Base-by-base conservation (phyloP, 2,113 vertebrate genomes). In the Isichthys henryi region DNA sequence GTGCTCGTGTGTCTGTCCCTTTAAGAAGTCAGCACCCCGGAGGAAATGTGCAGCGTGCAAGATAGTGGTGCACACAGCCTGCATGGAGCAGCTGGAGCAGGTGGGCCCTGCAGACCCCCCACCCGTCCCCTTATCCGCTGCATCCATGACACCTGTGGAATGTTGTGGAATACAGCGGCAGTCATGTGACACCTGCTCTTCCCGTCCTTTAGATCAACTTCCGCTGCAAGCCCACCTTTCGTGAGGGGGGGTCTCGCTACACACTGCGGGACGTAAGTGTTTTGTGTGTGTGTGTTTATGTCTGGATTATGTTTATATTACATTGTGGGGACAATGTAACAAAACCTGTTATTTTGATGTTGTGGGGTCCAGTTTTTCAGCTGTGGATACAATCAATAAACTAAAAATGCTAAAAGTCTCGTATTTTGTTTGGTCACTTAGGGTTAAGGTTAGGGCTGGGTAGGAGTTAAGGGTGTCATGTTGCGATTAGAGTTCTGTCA, bases 1-100 rank as follows among this genome's bases (percentile, higher is more conserved):
- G 82, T 48, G 82, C 90, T 2, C 88, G 77, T 93, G 11, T 90
- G 23, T 92, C 90, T 90, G 91, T 93, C 93, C 93, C 93, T 93
- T 95, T 94, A 95, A 99, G 98, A 99, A 98, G 96, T 99, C 98
- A 0, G 97, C 98, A 86, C 96, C 97, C 93, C 95, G 98, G 93
- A 98, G 96, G 94, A 99, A 99, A 90, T 99, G 98, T 91, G 98
- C 97, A 0, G 98, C 97, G 49, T 99, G 98, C 93, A 99, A 99
- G 93, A 99, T 99, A 1, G 97, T 99, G 6, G 98, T 99, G 66
- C 98, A 99, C 93, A 96, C 96, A 0, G 96, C 97, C 0, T 99
- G 98, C 93, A 98, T 99, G 89, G 98, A 99, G 88, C 97, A 98
- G 91, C 91, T 99, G 86, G 98, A 99, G 91, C 98, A 98, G 97